phyloP scores from a whole-genome alignment of 2,113 vertebrate species.

The Bucco capensis region DNA sequence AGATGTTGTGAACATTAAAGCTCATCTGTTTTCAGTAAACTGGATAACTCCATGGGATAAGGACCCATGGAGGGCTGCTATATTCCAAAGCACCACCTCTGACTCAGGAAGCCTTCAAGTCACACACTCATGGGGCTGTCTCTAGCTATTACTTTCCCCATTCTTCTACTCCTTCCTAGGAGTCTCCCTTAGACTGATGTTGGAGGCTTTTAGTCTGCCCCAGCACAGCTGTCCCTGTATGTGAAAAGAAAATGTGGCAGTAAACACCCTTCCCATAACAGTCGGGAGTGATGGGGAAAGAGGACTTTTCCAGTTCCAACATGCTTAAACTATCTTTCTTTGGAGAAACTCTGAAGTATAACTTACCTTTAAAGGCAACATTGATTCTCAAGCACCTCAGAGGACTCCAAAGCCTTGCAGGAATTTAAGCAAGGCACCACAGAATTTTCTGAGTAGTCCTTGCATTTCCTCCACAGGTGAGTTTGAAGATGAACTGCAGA shows the following conservation, averaged over 20 bases:
- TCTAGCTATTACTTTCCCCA: neutral
- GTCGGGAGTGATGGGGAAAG: neutral
- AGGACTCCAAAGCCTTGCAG: neutral
- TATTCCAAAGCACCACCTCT: neutral
- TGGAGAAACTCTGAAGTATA: neutral
- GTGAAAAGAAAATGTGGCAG: neutral
- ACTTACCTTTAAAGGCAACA: neutral
- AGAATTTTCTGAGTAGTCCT: neutral
- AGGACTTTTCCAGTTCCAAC: neutral
- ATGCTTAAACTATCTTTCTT: neutral
- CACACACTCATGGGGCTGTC: neutral
- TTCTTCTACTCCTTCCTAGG: neutral
- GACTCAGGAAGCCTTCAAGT: neutral
- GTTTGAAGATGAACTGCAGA: neutral
- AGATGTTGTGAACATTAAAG: neutral
- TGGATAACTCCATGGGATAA: neutral
- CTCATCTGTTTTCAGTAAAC: neutral
- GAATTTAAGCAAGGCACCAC: neutral
- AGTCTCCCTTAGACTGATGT: neutral
- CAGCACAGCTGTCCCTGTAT: neutral
- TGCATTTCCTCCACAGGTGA: fast-evolving
- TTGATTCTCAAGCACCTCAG: neutral
- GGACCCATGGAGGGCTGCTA: neutral
- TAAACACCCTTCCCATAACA: neutral
- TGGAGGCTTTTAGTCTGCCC: neutral